Evolutionary conservation across 2,888 invertebrate genomes (phyloP).

Genomic region (Mongoloraphidia duomilia): DNA sequence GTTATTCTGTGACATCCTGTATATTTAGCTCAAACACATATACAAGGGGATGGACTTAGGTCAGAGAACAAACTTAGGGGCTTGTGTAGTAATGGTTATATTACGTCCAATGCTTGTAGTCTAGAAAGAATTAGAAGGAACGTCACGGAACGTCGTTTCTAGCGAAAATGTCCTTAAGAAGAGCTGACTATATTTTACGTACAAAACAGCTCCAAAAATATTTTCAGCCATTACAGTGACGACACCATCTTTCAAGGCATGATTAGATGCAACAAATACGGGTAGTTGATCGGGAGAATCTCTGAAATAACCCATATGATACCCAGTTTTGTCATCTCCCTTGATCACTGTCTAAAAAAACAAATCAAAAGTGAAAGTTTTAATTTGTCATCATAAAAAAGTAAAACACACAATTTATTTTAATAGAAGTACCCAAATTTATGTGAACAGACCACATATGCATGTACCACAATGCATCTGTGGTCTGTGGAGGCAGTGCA

Average conservation of each 20-base stretch:
- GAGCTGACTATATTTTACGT: slow-evolving; percentile 23
- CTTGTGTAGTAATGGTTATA: too few species aligned
- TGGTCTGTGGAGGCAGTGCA: too few species aligned
- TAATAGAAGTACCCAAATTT: neutral
- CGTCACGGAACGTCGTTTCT: too few species aligned
- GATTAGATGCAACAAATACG: slow-evolving; percentile 64
- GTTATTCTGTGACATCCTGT: too few species aligned
- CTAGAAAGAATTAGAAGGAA: too few species aligned
- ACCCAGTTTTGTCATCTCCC: slow-evolving; percentile 50
- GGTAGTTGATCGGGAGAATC: slow-evolving; percentile 65
- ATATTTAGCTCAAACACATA: too few species aligned
- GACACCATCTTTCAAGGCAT: slow-evolving; percentile 47
- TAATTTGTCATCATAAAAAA: neutral
- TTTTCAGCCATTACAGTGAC: slow-evolving; percentile 62
- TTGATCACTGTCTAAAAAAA: slow-evolving; percentile 50
- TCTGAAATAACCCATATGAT: slow-evolving; percentile 82
- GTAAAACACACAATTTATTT: neutral
- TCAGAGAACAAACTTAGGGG: too few species aligned
- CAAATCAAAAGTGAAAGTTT: neutral
- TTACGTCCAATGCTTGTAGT: too few species aligned
- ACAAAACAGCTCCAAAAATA: slow-evolving; percentile 67
- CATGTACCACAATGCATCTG: neutral
- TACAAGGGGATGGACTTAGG: too few species aligned
- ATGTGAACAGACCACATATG: neutral
- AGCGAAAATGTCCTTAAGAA: too few species aligned